A percentile compares a stretch with the other conserved stretches of the same genome.
phyloP scores from a whole-genome alignment of 2,113 vertebrate species.

The Athene noctua region DNA sequence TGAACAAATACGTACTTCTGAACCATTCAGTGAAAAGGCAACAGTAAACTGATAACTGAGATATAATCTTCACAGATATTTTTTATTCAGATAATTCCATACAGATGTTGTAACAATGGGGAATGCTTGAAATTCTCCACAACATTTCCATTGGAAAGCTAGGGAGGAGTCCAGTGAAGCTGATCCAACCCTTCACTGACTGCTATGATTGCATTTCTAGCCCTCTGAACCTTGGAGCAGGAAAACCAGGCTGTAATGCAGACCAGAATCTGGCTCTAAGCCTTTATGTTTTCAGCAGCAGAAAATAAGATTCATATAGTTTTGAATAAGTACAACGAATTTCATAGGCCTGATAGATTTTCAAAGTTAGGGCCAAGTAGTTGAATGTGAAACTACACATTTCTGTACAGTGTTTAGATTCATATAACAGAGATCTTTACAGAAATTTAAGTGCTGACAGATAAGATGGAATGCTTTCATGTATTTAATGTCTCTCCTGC shows the following conservation, averaged over 20 bases:
- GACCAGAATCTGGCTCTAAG: not conserved
- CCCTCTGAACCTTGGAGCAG: not conserved
- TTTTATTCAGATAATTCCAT: not conserved
- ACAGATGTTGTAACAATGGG: not conserved
- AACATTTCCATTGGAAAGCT: not conserved
- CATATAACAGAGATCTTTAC: not conserved
- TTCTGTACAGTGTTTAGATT: not conserved
- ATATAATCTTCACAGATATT: not conserved
- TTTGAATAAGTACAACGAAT: conserved; percentile 6
- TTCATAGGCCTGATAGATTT: not conserved
- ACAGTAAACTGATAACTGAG: not conserved
- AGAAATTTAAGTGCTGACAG: conserved; percentile 12
- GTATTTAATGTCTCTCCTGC: conserved; percentile 30
- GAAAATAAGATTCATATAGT: conserved; percentile 12
- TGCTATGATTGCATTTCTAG: not conserved
- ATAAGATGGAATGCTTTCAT: conserved; percentile 41
- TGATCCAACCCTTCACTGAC: not conserved
- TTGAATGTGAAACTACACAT: not conserved
- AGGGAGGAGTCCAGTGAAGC: not conserved
- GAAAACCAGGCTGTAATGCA: not conserved
- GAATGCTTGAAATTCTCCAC: not conserved
- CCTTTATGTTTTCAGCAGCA: conserved; percentile 6
- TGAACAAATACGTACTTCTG: not conserved
- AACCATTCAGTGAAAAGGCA: not conserved
- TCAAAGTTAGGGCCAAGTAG: not conserved